Base-by-base conservation (phyloP, 2,113 vertebrate species). In the Spermophilus dauricus region DNA sequence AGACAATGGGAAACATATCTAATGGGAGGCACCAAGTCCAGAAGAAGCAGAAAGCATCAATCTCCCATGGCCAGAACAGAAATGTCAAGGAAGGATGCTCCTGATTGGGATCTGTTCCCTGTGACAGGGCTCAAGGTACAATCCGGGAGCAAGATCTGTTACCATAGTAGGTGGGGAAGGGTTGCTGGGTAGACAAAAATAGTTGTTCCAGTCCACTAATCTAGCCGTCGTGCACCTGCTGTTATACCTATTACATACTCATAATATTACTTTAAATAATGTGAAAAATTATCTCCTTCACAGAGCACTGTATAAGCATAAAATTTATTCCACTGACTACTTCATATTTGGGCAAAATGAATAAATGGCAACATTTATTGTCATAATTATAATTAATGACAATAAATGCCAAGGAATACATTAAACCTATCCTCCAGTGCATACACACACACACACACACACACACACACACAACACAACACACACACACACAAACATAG, bases 331-430 rank as follows among this genome's bases (percentile, higher is more conserved):
- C 32, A 61, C 39, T 13, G n/a, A 78, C 42, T 78, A 86, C 53
- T 61, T 92, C 86, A 42, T 3, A 39, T 45, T 63, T 95, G 85
- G 77, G 77, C 94, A 93, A 94, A 84, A 95, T 78, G 83, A 90
- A 82, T 17, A 86, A 1, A 61, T 8, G 28, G 42, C 30, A 45
- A 65, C 53, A 42, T 42, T 42, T 42, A 42, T 42, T 42, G 39
- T 42, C 42, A 70, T 86, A 37, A 77, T 61, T 93, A 84, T 20
- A 81, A 87, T 4, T 87, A 4, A 4, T 65, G 56, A 73, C 20
- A 89, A 69, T 34, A 84, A 82, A 84, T 89, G 73, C 61, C 96
- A 95, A 96, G 48, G 65, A 89, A 56, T 89, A 67, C 76, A 32
- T 69, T 34, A 48, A 85, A 91, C 51, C 53, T 85, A 26, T 89